A percentile compares a stretch with the other conserved stretches of the same genome.
Evolutionary conservation across 2,888 invertebrate genomes (phyloP).

Genomic region (Escarpia spicata): DNA sequence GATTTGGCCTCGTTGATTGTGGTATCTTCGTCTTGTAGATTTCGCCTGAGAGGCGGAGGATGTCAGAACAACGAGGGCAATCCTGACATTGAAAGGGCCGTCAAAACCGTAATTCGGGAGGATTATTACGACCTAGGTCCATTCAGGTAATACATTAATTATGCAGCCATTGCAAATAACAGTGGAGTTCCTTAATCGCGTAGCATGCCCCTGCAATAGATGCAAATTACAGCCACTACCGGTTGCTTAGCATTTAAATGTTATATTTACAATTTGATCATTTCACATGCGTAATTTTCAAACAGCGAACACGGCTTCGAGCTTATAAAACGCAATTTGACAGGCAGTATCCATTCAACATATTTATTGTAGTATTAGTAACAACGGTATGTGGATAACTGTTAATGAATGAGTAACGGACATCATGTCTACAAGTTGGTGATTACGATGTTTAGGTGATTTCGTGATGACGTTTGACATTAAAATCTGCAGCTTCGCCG

Average conservation of each 20-base stretch:
- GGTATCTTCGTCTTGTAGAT: background rate
- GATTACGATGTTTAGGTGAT: background rate
- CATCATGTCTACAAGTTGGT: background rate
- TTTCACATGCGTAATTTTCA: too few relatives aligned
- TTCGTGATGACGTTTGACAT: background rate
- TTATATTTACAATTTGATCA: too few relatives aligned
- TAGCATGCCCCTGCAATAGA: background rate
- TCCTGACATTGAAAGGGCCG: background rate
- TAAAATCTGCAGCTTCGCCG: slow-evolving; percentile 27
- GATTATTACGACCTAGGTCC: background rate
- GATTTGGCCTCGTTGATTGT: background rate
- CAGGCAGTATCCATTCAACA: too few relatives aligned
- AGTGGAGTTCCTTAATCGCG: background rate
- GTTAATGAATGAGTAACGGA: too few relatives aligned
- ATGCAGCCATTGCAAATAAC: background rate
- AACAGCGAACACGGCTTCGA: too few relatives aligned
- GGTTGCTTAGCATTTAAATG: too few relatives aligned
- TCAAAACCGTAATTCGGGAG: background rate
- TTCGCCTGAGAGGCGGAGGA: background rate
- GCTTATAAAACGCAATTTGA: too few relatives aligned
- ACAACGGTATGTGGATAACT: too few relatives aligned
- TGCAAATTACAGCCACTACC: too few relatives aligned
- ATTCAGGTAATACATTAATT: background rate
- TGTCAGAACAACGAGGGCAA: background rate
- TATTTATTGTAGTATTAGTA: too few relatives aligned